Evolutionary conservation across 1,140 invertebrate genomes (phyloP), one percentile per base, ranked within the genome.

Genomic region (Nephila pilipes): DNA sequence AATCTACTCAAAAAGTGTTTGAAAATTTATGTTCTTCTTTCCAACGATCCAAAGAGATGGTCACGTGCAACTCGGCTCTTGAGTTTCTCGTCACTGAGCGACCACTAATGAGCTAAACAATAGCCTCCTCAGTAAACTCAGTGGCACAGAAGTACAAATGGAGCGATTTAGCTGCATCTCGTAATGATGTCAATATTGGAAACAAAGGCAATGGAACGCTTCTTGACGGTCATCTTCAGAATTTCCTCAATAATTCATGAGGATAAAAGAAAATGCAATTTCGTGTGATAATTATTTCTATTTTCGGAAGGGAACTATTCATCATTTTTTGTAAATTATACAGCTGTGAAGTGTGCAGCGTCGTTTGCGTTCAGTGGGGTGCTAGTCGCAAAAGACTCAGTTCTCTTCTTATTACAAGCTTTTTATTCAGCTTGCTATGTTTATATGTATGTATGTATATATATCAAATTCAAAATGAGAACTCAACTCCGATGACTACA

Each of bases 171-270:
- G 18, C 20, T 58, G 57, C 14, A 58, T 22, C 57, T 58, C 57
- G 20, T 58, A 58, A 58, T 58, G 16, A 58, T 58, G 22, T 65
- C n/a, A 25, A n/a, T 65, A 10, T 10, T 65, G 22, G n/a, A 65
- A 65, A 65, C 63, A 65, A 65, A 65, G 63, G 63, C 63, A 58
- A 58, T 22, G 57, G 57, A 58, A 58, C 57, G 57, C 57, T 58
- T 22, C 57, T 58, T 58, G 57, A 22, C 57, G 57, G 57, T 58
- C 57, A 65, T 65, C 63, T 65, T 14, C 10, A 14, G 6, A 65
- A n/a, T 65, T 65, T 65, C 60, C 63, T 65, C 63, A 65, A 65
- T 65, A 65, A 65, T 65, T 65, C 63, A 63, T n/a, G 60, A 5
- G 22, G n/a, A n/a, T n/a, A 29, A 65, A 65, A n/a, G 63, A 25